Evolutionary conservation across 2,888 invertebrate genomes (phyloP), one percentile per base, ranked within the genome.

Genomic region (Chironomus tentans): DNA sequence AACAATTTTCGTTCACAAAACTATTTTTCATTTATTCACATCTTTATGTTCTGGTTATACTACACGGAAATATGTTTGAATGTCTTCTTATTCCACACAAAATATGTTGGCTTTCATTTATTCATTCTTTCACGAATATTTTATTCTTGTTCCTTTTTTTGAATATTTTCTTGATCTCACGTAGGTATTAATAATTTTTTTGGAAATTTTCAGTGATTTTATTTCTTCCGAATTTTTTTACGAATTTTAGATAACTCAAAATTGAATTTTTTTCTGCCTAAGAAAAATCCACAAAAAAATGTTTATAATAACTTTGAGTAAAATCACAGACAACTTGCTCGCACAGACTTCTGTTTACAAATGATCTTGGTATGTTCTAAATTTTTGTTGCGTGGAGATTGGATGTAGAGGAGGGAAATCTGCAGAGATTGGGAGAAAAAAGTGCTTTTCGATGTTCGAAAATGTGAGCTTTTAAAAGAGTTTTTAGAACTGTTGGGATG

Each of bases 361-460:
- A 61, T 74, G 74, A 74, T 22, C 21, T 12, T 10, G 21, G 10
- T 46, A 1, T 22, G 74, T 65, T 74, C 65, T 68, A 74, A 68
- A 74, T 22, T 24, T 65, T 65, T n/a, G 22, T 46, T 56, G 38
- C 10, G 38, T 38, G 38, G 10, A 38, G 38, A 38, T 38, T 38
- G 38, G 10, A 4, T 18, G 7, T 56, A 15, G 3, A 56, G 2
- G 15, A 56, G n/a, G 56, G 18, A 56, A 56, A 38, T 15, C 56
- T 56, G 56, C 56, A 56, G 2, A 56, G 7, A 18, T 5, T 15
- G 38, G 38, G 38, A 38, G 38, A 2, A 38, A 38, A 38, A 38
- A 10, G 21, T 24, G 38, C 22, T 24, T 65, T 21, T 62, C 22
- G 62, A 62, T 22, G 2, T 22, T 62, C 65, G 65, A 65, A 65